Evolutionary conservation across 2,113 vertebrate genomes (phyloP).

Genomic region (Cheirogaleus medius): DNA sequence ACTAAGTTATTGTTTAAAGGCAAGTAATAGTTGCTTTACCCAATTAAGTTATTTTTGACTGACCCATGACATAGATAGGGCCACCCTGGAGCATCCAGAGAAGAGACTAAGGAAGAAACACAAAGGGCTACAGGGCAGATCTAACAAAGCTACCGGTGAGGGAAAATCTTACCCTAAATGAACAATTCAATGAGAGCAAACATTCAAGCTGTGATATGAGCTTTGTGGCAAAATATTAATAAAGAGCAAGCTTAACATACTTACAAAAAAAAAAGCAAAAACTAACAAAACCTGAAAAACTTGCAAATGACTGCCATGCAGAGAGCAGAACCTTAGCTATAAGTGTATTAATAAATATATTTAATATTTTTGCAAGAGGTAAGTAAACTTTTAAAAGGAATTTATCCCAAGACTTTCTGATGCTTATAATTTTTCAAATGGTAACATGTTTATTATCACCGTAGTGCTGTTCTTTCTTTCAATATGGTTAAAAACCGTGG

Average conservation of each 20-base stretch:
- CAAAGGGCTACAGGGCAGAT: not conserved
- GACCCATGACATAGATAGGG: not conserved
- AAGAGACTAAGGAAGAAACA: not conserved
- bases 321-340: conserved; percentile 66
- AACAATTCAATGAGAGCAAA: not conserved
- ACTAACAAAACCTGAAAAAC: not conserved
- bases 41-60: not conserved
- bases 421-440: conserved; percentile 79
- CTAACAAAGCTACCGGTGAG: not conserved
- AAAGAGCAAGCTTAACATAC: not conserved
- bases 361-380: conserved; percentile 59
- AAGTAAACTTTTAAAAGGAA: conserved; percentile 77
- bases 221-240: not conserved
- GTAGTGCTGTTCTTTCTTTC: conserved; percentile 51
- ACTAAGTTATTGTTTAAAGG: not conserved
- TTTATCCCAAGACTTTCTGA: conserved; percentile 74
- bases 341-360: conserved; percentile 71
- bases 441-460: conserved; percentile 70
- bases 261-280: not conserved
- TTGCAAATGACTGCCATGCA: conserved; percentile 71
- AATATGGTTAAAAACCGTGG: conserved; percentile 14
- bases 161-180: not conserved
- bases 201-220: not conserved
- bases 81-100: not conserved
- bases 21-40: not conserved